Conservation (phyloP, 1,140 invertebrate species). For the Cardiocondyla obscurior region DNA sequence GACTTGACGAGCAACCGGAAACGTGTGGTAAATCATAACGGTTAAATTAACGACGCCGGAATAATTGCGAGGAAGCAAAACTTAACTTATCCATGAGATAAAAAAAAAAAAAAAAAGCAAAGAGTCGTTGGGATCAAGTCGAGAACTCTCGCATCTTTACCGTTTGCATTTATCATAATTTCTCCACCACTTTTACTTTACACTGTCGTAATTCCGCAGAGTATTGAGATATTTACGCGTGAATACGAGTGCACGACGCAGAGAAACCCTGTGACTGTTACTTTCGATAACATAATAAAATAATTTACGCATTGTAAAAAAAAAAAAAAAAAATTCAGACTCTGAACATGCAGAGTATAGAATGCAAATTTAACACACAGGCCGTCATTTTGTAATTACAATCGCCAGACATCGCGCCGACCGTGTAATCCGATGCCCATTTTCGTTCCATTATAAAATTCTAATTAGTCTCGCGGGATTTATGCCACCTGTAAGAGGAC, state of each 20-base stretch:
- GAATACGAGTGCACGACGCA: neutral
- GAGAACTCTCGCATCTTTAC: constrained; percentile 31
- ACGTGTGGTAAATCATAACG: constrained; percentile 51
- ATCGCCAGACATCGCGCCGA: constrained; percentile 6
- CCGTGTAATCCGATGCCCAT: constrained; percentile 57
- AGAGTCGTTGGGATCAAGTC: constrained; percentile 31
- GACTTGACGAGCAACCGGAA: constrained; percentile 42
- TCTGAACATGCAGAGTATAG: no score
- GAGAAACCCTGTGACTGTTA: neutral
- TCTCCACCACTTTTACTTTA: constrained; percentile 43
- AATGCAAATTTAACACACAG: constrained; percentile 43
- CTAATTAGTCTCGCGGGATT: constrained; percentile 63
- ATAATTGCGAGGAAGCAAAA: constrained; percentile 58
- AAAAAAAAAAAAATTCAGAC: no score
- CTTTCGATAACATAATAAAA: neutral
- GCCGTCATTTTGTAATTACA: constrained; percentile 48
- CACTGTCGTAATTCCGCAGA: constrained; percentile 17
- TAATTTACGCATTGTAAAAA: neutral
- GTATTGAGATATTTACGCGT: constrained; percentile 6
- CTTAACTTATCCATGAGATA: constrained; percentile 32
- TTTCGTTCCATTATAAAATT: constrained; percentile 64
- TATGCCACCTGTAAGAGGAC: constrained; percentile 61
- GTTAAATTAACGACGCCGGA: constrained; percentile 54
- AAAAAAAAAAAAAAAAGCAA: constrained; percentile 53
- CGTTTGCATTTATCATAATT: constrained; percentile 47